Evolutionary conservation across 2,888 invertebrate species (phyloP), one percentile per base, ranked within the genome.

Genomic region (Craniophora ligustri): DNA sequence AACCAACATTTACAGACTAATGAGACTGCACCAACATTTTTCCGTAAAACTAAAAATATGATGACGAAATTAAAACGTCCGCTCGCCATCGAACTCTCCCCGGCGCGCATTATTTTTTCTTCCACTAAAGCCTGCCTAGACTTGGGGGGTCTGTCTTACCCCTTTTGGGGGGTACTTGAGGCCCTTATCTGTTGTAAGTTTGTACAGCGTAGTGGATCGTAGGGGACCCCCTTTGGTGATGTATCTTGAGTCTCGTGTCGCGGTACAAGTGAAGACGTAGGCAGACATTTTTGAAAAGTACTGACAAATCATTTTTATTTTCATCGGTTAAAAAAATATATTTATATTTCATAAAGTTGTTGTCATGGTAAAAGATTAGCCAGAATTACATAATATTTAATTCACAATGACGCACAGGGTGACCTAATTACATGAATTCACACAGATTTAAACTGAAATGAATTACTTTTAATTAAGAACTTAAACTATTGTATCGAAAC

Each of bases 131-230:
- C 88, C 89, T 88, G 89, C 68, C 64, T 68, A 74, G 89, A 86
- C 84, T 82, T 89, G 87, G 87, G 89, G 88, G 84, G 89, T 75
- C 81, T 87, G 87, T 92, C 92, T 92, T 92, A 90, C 91, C 91
- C 92, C 92, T 91, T 92, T 92, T 89, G 86, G 92, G 92, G 91
- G 91, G 91, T 88, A 88, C 92, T 91, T 88, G 83, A 84, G 79
- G 79, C 91, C 91, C 92, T 92, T 91, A 93, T 92, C 92, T 89
- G 89, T 88, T 82, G 88, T 89, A 93, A 92, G 93, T 92, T 93
- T 93, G 92, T 92, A 89, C 87, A 92, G 86, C 83, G 89, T 89
- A 92, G 91, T 91, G 91, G 87, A 86, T 90, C 87, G 89, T 89
- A 89, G 89, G 90, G 90, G 89, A 85, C 87, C 53, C 88, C 87